Conservation (phyloP, 2,888 invertebrate genomes). For the Diaprepes abbreviatus region DNA sequence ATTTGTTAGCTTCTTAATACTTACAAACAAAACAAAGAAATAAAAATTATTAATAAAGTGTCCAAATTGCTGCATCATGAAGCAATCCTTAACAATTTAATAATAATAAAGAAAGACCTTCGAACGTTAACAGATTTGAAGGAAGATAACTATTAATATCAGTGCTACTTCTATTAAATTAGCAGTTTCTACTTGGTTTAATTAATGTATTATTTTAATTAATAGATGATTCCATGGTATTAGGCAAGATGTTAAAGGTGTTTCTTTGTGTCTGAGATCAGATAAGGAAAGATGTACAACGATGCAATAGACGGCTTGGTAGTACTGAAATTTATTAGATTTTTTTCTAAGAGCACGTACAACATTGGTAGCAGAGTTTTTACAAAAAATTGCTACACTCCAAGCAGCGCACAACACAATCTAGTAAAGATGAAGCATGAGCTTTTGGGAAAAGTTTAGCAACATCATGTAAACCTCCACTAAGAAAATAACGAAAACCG, state of each 20-base stretch:
- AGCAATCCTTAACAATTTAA: conserved; percentile 8
- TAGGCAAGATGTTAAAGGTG: conserved; percentile 12
- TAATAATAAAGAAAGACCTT: conserved; percentile 5
- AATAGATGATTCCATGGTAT: conserved; percentile 2
- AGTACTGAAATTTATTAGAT: too few species aligned
- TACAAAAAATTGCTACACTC: too few species aligned
- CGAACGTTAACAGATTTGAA: background rate
- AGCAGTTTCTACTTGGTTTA: background rate
- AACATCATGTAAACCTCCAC: too few species aligned
- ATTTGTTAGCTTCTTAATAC: too few species aligned
- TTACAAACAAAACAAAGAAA: conserved; percentile 3
- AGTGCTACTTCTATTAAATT: background rate
- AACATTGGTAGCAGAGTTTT: too few species aligned
- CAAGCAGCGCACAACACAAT: too few species aligned
- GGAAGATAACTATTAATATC: background rate
- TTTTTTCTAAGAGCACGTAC: too few species aligned
- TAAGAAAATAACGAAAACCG: too few species aligned
- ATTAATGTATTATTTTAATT: conserved; percentile 21
- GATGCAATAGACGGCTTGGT: background rate
- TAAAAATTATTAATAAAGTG: conserved; percentile 7
- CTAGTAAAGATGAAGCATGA: too few species aligned
- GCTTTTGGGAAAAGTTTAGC: too few species aligned
- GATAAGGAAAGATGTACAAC: background rate
- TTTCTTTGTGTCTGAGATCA: conserved; percentile 24
- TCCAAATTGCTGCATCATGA: conserved; percentile 9